Conservation (phyloP, 2,888 invertebrate species). For the Tachina lurida region DNA sequence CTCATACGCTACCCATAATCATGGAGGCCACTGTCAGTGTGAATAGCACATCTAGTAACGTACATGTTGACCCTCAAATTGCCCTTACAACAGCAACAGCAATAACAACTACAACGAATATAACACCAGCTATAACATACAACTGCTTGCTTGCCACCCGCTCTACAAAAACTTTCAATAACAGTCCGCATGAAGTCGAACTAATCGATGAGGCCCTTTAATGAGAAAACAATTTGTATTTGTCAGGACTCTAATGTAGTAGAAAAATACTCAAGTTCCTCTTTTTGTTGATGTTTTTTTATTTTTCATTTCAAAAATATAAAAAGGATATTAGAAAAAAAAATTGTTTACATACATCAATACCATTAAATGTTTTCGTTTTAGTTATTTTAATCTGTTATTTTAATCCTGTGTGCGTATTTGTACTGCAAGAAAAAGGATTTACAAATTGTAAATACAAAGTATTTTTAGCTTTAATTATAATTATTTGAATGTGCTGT, state of each 20-base stretch:
- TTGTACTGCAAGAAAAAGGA: too few relatives aligned
- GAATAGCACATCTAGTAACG: conserved; percentile 50
- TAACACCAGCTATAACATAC: background rate
- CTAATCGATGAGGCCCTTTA: conserved; percentile 81
- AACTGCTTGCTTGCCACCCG: conserved; percentile 47
- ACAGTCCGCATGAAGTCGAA: conserved; percentile 75
- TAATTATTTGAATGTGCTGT: too few relatives aligned
- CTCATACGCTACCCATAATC: conserved; percentile 57
- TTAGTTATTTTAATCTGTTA: too few relatives aligned
- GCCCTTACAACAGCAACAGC: conserved; percentile 6
- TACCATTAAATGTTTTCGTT: too few relatives aligned
- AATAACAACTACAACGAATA: conserved; percentile 36
- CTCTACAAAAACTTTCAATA: conserved; percentile 72
- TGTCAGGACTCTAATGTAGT: background rate
- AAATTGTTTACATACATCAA: too few relatives aligned
- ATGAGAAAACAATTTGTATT: conserved; percentile 23
- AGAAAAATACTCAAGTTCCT: background rate
- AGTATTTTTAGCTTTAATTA: too few relatives aligned
- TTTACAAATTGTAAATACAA: too few relatives aligned
- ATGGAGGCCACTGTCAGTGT: conserved; percentile 67
- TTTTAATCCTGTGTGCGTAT: too few relatives aligned
- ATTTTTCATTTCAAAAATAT: background rate
- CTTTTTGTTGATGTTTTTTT: background rate
- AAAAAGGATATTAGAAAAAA: too few relatives aligned
- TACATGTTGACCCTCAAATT: conserved; percentile 1